phyloP scores from a whole-genome alignment of 2,888 invertebrate genomes.

The Agrypnus murinus region DNA sequence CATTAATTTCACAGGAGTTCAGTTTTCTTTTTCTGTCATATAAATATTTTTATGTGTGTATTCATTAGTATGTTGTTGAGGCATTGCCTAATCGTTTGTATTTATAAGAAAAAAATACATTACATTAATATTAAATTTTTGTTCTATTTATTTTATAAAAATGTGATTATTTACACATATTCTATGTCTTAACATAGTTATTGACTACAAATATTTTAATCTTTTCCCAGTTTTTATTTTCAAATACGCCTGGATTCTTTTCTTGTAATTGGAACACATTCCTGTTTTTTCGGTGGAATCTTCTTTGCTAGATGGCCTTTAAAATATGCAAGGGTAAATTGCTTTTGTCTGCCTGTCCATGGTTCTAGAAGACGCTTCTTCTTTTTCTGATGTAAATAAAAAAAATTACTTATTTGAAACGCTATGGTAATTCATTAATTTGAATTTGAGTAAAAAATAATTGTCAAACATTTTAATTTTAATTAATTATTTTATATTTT shows the following conservation, averaged over 20 bases:
- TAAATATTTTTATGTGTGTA: constrained; percentile 10
- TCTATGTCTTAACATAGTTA: constrained; percentile 1
- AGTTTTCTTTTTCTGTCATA: constrained; percentile 13
- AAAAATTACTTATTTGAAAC: constrained; percentile 13
- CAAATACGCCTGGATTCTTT: background rate
- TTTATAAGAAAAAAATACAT: no score
- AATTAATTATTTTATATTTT: no score
- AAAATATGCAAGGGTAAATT: constrained; percentile 3
- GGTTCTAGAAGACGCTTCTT: constrained; percentile 5
- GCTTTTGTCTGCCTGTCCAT: constrained; percentile 1
- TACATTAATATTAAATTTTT: no score
- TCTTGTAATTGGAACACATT: constrained; percentile 14
- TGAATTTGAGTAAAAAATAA: constrained; percentile 10
- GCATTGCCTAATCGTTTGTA: no score
- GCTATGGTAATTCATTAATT: constrained; percentile 3
- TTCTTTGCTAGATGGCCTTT: background rate
- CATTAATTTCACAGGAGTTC: constrained; percentile 8
- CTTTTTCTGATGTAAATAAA: constrained; percentile 11
- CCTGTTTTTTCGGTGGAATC: constrained; percentile 17
- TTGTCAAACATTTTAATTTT: constrained; percentile 13
- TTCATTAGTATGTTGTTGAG: no score
- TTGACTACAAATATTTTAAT: constrained; percentile 15
- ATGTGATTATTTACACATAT: constrained; percentile 8
- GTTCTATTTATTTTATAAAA: no score
- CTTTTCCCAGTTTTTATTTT: constrained; percentile 19